Evolutionary conservation across 2,797 vertebrate genomes (phyloP).

Genomic region (Synaphobranchus kaupii): DNA sequence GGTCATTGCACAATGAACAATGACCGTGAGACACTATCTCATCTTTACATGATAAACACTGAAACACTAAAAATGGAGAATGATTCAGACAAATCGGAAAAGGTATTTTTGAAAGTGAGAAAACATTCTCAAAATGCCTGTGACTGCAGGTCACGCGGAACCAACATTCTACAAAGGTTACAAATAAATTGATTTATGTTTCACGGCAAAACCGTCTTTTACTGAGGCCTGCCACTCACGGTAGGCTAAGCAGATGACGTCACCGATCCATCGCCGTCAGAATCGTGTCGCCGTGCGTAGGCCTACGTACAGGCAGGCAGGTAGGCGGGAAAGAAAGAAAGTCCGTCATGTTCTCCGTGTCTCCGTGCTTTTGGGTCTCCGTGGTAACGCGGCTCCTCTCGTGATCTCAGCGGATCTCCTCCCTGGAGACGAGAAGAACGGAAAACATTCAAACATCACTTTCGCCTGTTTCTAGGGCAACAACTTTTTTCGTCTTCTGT

Average conservation of each 20-base stretch:
- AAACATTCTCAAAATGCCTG: too few relatives aligned
- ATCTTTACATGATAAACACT: neutral
- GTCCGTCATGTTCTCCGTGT: neutral
- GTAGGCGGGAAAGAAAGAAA: neutral
- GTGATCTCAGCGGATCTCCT: neutral
- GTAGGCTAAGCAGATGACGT: too few relatives aligned
- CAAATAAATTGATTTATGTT: too few relatives aligned
- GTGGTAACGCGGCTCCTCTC: neutral
- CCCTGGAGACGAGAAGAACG: neutral
- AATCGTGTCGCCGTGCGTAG: too few relatives aligned
- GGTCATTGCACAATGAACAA: neutral
- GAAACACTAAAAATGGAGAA: neutral
- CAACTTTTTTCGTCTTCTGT: neutral
- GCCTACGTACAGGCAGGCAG: neutral
- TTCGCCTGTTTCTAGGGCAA: neutral
- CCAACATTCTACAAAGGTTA: too few relatives aligned
- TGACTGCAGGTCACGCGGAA: too few relatives aligned
- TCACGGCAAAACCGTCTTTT: too few relatives aligned
- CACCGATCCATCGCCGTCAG: too few relatives aligned
- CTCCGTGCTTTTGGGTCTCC: neutral
- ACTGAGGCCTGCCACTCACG: too few relatives aligned
- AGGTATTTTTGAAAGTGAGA: too few relatives aligned
- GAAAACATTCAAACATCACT: neutral
- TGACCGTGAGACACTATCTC: neutral
- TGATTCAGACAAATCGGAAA: too few relatives aligned